Evolutionary conservation across 2,113 vertebrate species (phyloP), one percentile per base, ranked within the genome.

Genomic region (Illadopsis cleaveri): DNA sequence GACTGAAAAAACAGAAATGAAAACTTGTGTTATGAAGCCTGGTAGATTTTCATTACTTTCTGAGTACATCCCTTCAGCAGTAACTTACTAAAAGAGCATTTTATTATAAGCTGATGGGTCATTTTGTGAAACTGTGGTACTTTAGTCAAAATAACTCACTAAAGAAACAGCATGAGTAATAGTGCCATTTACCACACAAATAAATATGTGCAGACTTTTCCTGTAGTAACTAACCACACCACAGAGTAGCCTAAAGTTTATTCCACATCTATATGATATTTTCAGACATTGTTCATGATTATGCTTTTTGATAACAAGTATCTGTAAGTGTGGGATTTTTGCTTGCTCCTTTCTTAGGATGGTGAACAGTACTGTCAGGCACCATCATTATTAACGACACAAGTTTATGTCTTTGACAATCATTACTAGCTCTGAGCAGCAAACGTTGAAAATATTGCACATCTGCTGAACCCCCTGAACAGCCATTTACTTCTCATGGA

Each of bases 71-170:
- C 64, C 35, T 80, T 86, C 68, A 89, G 82, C 76, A 93, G 45
- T 62, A 90, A 65, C 85, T 88, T 88, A 88, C 68, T 88, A 73
- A 86, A 95, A 96, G 71, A 44, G 30, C 85, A 90, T 92, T 93
- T 94, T 80, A 83, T 92, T 86, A 45, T 33, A 83, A 57, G 35
- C 9, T 92, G 90, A 95, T 65, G 62, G 88, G 82, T 88, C 79
- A 76, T 88, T 94, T 83, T 77, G 31, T 73, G 60, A 72, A 93
- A 92, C 75, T 62, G 66, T 80, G 30, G 62, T 66, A 90, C 68
- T 96, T 90, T 17, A 86, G 45, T 80, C 25, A 93, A 93, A 97
- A 94, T 76, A 95, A 85, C 61, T 93, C 85, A 85, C 79, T 82
- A 78, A 90, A 92, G 57, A 90, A 94, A 82, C 57, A 45, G 54